Conservation (phyloP, 2,113 vertebrate species). For the Lepisosteus oculatus region DNA sequence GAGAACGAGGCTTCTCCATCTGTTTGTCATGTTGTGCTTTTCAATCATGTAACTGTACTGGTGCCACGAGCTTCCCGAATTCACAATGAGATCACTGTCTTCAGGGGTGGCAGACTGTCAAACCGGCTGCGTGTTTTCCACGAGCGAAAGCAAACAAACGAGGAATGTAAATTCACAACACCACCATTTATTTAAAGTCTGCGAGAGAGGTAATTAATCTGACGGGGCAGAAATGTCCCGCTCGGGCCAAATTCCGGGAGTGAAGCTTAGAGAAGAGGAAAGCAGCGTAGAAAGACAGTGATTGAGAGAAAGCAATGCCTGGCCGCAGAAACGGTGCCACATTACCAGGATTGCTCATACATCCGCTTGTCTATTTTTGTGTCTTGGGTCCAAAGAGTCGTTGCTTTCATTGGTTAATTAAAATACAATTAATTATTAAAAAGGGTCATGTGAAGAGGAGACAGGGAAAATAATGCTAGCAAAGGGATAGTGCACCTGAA, state of each 20-base stretch:
- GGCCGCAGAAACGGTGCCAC: too few species aligned
- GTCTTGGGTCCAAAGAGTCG: neutral
- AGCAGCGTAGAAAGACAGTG: neutral
- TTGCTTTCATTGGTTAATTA: neutral
- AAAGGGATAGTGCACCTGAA: too few species aligned
- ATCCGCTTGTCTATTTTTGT: neutral
- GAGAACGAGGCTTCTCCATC: conserved; percentile 67
- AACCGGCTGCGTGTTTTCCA: conserved; percentile 53
- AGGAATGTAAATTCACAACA: conserved; percentile 33
- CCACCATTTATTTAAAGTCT: conserved; percentile 28
- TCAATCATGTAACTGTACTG: conserved; percentile 61
- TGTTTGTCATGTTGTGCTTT: conserved; percentile 70
- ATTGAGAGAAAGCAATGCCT: neutral
- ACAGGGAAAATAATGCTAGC: too few species aligned
- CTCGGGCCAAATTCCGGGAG: neutral
- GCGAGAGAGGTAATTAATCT: conserved; percentile 20
- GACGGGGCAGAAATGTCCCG: neutral
- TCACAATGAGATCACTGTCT: conserved; percentile 72
- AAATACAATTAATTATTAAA: too few species aligned
- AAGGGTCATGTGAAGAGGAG: too few species aligned
- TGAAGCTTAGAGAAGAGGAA: neutral
- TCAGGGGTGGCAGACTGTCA: conserved; percentile 58
- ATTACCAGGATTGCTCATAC: too few species aligned
- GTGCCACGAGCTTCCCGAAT: conserved; percentile 47
- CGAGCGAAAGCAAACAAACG: conserved; percentile 48